These are phyloP conservation scores for Pseudochromis fuscus DNA, from an alignment of 2,797 vertebrate genomes.

Conservation along the genomic window DNA sequence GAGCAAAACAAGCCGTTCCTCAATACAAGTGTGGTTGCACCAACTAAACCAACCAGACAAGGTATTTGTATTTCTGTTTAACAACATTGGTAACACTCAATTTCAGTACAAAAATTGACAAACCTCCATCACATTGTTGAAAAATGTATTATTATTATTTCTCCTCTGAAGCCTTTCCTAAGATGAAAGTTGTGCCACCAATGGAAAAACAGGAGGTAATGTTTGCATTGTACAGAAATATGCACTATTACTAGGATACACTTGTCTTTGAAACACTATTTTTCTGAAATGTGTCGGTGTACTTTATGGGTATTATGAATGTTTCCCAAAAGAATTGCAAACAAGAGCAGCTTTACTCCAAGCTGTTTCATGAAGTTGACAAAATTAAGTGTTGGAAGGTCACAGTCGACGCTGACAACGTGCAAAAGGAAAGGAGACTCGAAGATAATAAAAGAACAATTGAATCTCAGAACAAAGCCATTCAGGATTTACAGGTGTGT, in stretches of 20 bases:
- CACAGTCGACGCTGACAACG: conserved; percentile 85
- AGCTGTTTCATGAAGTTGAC: conserved; percentile 93
- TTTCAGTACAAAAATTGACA: conserved; percentile 10
- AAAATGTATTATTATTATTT: conserved; percentile 14
- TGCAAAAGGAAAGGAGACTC: conserved; percentile 89
- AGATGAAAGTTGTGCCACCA: conserved; percentile 75
- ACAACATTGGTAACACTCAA: background rate
- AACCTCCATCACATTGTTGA: background rate
- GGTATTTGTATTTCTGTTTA: conserved; percentile 76
- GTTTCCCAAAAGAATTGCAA: conserved; percentile 81
- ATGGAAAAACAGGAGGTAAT: conserved; percentile 79
- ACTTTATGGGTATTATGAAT: conserved; percentile 45
- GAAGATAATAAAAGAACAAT: conserved; percentile 91
- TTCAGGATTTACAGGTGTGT: conserved; percentile 94
- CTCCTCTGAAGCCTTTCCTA: conserved; percentile 63
- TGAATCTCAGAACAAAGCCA: conserved; percentile 92
- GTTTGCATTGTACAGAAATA: conserved; percentile 8
- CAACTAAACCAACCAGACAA: conserved; percentile 78
- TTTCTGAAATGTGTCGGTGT: conserved; percentile 17
- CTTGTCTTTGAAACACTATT: background rate
- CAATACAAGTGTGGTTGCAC: conserved; percentile 69
- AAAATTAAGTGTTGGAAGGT: conserved; percentile 95
- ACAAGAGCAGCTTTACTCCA: conserved; percentile 88
- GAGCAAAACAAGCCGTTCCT: conserved; percentile 77
- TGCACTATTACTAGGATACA: conserved; percentile 53